phyloP scores from a whole-genome alignment of 1,140 invertebrate genomes.

The Drosophila baimaii region DNA sequence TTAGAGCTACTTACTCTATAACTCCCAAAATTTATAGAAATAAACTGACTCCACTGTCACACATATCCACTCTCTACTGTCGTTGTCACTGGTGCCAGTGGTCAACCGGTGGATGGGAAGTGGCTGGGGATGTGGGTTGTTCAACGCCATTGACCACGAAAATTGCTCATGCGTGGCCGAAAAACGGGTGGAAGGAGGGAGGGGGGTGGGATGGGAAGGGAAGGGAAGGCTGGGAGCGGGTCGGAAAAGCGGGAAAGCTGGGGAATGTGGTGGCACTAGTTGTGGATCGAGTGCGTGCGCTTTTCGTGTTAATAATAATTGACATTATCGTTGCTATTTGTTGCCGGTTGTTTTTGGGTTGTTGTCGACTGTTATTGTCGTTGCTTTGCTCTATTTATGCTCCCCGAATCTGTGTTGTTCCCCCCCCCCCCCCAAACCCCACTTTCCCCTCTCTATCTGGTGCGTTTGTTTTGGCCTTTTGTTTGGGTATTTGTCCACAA shows the following conservation, averaged over 20 bases:
- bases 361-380: conserved; percentile 31
- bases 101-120: conserved; percentile 24
- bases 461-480: conserved; percentile 52
- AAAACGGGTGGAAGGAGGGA: neutral
- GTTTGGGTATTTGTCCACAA: conserved; percentile 57
- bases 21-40: no score
- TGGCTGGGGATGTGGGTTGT: conserved; percentile 42
- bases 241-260: conserved; percentile 7
- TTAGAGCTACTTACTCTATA: no score
- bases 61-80: conserved; percentile 20
- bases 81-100: conserved; percentile 38
- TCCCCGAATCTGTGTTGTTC: conserved; percentile 35
- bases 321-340: conserved; percentile 66
- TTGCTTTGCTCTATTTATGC: conserved; percentile 61
- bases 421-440: neutral
- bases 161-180: conserved; percentile 64
- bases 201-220: no score
- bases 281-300: conserved; percentile 46
- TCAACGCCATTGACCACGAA: conserved; percentile 73
- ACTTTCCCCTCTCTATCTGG: neutral
- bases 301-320: conserved; percentile 78
- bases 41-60: no score
- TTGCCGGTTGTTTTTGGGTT: conserved; percentile 30
- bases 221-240: no score
- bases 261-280: conserved; percentile 12